Evolutionary conservation across 2,113 vertebrate genomes (phyloP).

Genomic region (Carassius gibelio): DNA sequence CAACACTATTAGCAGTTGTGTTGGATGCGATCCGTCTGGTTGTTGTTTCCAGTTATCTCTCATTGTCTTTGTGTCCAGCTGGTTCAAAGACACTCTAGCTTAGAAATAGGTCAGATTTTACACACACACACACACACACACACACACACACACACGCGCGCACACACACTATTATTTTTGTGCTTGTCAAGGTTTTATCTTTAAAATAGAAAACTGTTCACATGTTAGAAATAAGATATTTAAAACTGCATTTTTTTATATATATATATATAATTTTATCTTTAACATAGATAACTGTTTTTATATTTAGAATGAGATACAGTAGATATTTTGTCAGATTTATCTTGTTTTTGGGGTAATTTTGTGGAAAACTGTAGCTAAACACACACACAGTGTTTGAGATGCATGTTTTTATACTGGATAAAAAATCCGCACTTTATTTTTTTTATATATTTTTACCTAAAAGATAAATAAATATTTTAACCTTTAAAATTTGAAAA

Average conservation of each 20-base stretch:
- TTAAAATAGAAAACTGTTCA: no score
- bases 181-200: no score
- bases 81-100: background rate
- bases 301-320: no score
- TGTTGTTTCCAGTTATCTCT: background rate
- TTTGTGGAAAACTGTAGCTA: background rate
- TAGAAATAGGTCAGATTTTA: conserved; percentile 19
- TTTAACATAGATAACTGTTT: no score
- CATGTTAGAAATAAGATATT: no score
- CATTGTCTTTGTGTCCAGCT: background rate
- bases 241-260: no score
- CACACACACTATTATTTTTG: background rate
- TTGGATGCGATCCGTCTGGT: background rate
- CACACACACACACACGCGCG: background rate
- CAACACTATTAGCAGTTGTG: background rate
- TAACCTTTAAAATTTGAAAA: background rate
- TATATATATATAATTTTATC: no score
- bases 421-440: background rate
- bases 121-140: background rate
- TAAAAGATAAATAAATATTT: background rate
- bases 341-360: background rate
- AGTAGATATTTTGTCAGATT: background rate
- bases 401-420: no score
- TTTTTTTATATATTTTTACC: background rate
- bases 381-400: background rate